Percentiles rank a stretch among this genome's conserved stretches.
Conservation (phyloP, 2,888 invertebrate species). For the Gisinianus flammeolus region DNA sequence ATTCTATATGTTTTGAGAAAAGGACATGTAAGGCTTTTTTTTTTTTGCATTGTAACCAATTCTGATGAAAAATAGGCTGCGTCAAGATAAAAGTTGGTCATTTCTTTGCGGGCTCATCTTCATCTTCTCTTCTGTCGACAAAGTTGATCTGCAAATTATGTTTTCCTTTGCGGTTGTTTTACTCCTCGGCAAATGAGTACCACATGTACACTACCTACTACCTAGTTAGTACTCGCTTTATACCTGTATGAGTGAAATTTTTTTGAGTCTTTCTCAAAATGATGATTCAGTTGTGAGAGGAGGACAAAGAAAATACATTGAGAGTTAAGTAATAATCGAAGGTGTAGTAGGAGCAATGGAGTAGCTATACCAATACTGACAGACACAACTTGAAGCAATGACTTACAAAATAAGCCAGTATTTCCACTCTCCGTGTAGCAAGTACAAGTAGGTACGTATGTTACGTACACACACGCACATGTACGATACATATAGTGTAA, state of each 20-base stretch:
- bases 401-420: slow-evolving; percentile 33
- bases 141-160: not conserved
- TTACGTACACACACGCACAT: not conserved
- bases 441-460: too few relatives aligned
- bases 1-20: not conserved
- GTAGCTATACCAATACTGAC: not conserved
- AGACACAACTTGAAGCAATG: not conserved
- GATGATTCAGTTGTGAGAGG: not conserved
- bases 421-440: slow-evolving; percentile 29
- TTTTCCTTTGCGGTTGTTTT: not conserved
- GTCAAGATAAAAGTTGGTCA: slow-evolving; percentile 33
- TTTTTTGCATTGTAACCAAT: not conserved
- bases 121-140: not conserved
- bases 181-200: not conserved
- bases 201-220: too few relatives aligned
- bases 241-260: not conserved
- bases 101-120: slow-evolving; percentile 36
- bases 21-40: not conserved
- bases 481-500: too few relatives aligned
- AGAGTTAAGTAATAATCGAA: slow-evolving; percentile 32
- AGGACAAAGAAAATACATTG: slow-evolving; percentile 27
- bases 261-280: not conserved
- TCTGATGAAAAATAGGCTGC: slow-evolving; percentile 18
- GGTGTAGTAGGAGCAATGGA: slow-evolving; percentile 16
- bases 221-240: too few relatives aligned